Base-by-base conservation (phyloP, 2,113 vertebrate genomes). In the Cryptoleucopteryx plumbea region DNA sequence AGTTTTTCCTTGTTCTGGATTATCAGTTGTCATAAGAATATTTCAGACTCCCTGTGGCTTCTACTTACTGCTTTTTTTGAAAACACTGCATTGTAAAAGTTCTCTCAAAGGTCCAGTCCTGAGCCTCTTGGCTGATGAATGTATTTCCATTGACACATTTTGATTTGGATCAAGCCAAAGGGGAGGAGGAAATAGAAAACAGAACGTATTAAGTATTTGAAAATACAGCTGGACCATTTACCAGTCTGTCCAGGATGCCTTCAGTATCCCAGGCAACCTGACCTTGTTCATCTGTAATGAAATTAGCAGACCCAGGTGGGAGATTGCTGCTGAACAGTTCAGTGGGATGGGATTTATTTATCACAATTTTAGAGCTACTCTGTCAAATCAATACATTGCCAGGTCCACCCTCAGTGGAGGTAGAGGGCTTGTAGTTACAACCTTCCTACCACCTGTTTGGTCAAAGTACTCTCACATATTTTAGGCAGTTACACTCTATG, bases 11-110 rank as follows among this genome's bases (percentile, higher is more conserved):
- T 97, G 75, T 94, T 98, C 94, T 97, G 92, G 95, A 96, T 93
- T 94, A 95, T 97, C 92, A 80, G 66, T 88, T 97, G 92, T 97
- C 96, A 97, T 85, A 97, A 98, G 94, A 97, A 73, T 85, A 38
- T 94, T 95, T 95, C 95, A 83, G 56, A 90, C 67, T 95, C 58
- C 45, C 61, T 75, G 61, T 93, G 71, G 85, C 13, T 86, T 93
- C 91, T 94, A 56, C 63, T 92, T 93, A 25, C 21, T 83, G 56
- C 66, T 32, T 93, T 96, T 97, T 91, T 97, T 67, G 36, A 84
- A 88, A 94, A 93, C 7, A 71, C 12, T 94, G 73, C 93, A 68
- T 83, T 81, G 71, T 52, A 82, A 48, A 89, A 96, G n/a, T 53
- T 88, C 16, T 75, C 32, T 78, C 47, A 82, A 59, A 87, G 31